A percentile compares a stretch with the other conserved stretches of the same genome.
Evolutionary conservation across 2,888 invertebrate species (phyloP).

Genomic region (Chloroclysta siterata): DNA sequence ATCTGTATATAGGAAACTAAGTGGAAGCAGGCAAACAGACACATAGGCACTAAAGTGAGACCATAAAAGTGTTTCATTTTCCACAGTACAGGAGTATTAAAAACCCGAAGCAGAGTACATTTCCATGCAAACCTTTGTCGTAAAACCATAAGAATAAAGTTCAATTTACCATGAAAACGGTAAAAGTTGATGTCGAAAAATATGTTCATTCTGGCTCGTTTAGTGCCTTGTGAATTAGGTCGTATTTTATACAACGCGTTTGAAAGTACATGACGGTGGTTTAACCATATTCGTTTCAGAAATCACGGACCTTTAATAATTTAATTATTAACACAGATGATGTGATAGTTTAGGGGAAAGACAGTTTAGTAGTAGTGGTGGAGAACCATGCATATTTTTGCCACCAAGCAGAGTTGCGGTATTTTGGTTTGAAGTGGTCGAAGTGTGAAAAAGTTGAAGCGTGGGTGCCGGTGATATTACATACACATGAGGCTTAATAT

Average conservation of each 20-base stretch:
- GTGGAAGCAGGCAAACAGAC: background rate
- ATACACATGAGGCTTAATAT: no score
- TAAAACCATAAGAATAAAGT: background rate
- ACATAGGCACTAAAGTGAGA: background rate
- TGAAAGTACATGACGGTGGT: background rate
- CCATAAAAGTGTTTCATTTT: background rate
- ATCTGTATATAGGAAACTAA: no score
- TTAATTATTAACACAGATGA: background rate
- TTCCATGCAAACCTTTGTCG: background rate
- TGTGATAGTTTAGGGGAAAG: background rate
- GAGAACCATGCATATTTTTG: no score
- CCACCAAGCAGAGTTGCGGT: no score
- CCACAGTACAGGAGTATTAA: background rate
- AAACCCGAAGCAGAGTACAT: background rate
- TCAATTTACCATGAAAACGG: background rate
- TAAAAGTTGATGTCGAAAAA: constrained; percentile 1
- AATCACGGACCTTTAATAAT: background rate
- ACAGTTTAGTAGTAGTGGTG: no score
- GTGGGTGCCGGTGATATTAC: no score
- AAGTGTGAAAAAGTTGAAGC: no score
- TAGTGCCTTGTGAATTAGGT: constrained; percentile 4
- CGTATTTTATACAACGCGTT: background rate
- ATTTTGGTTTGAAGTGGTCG: no score
- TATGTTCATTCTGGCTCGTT: constrained; percentile 1
- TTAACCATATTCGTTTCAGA: background rate